A percentile compares a stretch with the other conserved stretches of the same genome.
Evolutionary conservation across 2,888 invertebrate species (phyloP).

Genomic region (Xiphydria camelus): DNA sequence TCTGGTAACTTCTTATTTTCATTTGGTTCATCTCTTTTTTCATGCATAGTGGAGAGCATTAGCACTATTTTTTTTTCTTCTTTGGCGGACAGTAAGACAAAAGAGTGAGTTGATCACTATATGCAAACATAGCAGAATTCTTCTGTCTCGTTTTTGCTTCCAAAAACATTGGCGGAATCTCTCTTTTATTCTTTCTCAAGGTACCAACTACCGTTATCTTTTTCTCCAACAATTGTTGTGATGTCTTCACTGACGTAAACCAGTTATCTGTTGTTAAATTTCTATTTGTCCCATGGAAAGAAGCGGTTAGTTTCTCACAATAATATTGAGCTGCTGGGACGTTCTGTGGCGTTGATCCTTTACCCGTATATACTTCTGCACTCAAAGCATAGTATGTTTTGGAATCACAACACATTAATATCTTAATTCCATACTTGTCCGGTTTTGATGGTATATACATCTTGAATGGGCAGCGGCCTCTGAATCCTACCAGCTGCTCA

Average conservation of each 20-base stretch:
- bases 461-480: conserved; percentile 8
- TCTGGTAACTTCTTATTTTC: too few species aligned
- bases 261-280: conserved; percentile 11
- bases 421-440: conserved; percentile 11
- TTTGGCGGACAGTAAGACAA: too few species aligned
- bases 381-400: conserved; percentile 10
- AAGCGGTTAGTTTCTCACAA: neutral
- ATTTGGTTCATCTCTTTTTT: too few species aligned
- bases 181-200: too few species aligned
- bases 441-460: conserved; percentile 6
- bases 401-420: conserved; percentile 7
- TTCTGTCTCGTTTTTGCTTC: too few species aligned
- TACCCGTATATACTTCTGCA: conserved; percentile 10
- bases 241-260: conserved; percentile 2
- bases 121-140: too few species aligned
- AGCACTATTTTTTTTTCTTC: too few species aligned
- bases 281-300: neutral
- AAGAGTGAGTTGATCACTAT: too few species aligned
- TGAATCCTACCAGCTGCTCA: conserved; percentile 10
- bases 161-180: too few species aligned
- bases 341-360: conserved; percentile 1
- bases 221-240: conserved; percentile 1
- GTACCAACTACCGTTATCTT: conserved; percentile 7
- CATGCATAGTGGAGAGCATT: too few species aligned
- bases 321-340: too few species aligned